Evolutionary conservation across 2,888 invertebrate genomes (phyloP), one percentile per base, ranked within the genome.

Genomic region (Epinotia brunnichana): DNA sequence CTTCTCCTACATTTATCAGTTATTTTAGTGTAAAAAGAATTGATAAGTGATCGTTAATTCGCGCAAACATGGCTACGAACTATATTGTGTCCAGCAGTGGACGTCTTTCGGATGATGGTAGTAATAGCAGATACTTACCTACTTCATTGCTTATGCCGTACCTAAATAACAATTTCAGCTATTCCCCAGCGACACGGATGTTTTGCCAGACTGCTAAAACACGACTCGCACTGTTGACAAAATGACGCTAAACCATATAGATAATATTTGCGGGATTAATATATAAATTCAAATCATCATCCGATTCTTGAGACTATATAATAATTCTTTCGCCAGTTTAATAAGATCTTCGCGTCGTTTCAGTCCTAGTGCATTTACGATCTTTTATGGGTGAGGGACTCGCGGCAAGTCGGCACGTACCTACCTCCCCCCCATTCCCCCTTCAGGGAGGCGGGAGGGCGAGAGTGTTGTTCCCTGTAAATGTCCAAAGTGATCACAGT

Each of bases 401-500:
- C 56, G 15, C n/a, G 39, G 54, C 54, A 41, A 66, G 64, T 66
- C 63, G 51, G 51, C 53, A 53, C 63, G 53, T 53, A 19, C 19
- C 51, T 35, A 35, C 35, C 9, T 35, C 1, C 35, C 54, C n/a
- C 54, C 66, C 54, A 15, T n/a, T 2, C 41, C 5, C 54, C 66
- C 66, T 21, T 13, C 7, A 5, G 44, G 67, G 54, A 0, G 66
- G 44, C n/a, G 72, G 70, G 76, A 74, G 74, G 79, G 75, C 79
- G 77, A 79, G 84, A 90, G 89, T 90, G 90, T 88, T 86, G 87
- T 90, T 89, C 88, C 80, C 84, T 90, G 90, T 90, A 88, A 88
- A 89, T 87, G 90, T 90, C 90, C 87, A 82, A 84, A 83, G 82
- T 83, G 85, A 90, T 90, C 87, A 86, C 83, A 77, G 80, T 80